phyloP scores from a whole-genome alignment of 35 echinoderm and acorn worm genomes.

The Amphiura filiformis region DNA sequence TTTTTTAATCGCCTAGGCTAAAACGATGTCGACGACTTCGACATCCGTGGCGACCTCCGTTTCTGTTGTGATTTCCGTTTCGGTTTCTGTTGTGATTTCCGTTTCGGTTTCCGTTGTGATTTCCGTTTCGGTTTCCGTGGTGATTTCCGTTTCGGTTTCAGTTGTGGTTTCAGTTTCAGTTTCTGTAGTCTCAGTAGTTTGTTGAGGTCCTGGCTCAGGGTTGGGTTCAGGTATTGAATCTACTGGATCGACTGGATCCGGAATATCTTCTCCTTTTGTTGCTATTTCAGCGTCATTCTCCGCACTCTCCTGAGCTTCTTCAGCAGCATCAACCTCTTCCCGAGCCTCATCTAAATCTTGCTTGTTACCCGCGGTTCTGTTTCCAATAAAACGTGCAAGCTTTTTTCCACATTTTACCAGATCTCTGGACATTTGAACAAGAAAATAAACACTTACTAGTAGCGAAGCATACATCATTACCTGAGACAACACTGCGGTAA shows the following conservation, averaged over 20 bases:
- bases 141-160: not conserved
- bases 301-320: not conserved
- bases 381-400: not conserved
- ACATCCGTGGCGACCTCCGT: not conserved
- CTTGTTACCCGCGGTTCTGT: not conserved
- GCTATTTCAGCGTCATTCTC: not conserved
- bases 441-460: not conserved
- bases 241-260: not conserved
- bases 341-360: not conserved
- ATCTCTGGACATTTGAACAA: not conserved
- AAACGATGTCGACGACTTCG: too few species aligned
- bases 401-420: not conserved
- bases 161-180: not conserved
- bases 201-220: not conserved
- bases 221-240: not conserved
- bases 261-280: not conserved
- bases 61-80: not conserved
- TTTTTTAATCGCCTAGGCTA: too few species aligned
- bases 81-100: not conserved
- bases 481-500: too few species aligned
- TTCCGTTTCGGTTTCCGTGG: not conserved
- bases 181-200: conserved; percentile 15
- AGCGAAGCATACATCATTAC: too few species aligned
- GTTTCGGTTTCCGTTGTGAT: not conserved
- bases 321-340: not conserved